Evolutionary conservation across 2,797 vertebrate species (phyloP), one percentile per base, ranked within the genome.

Genomic region (Ara ararauna): DNA sequence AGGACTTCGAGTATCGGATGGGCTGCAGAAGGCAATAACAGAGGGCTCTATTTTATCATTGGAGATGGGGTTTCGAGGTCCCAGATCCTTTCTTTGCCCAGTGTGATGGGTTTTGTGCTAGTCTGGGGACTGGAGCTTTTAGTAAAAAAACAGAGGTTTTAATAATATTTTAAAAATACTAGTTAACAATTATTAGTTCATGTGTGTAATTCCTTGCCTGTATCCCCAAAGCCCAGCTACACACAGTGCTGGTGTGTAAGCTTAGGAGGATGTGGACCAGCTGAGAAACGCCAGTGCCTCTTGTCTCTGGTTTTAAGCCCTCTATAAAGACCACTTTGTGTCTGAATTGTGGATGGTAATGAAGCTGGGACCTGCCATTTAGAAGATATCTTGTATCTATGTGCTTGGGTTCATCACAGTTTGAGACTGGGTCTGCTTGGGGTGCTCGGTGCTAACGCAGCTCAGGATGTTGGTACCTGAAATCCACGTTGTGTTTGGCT

Each of bases 311-410:
- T 48, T 75, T 51, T 66, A 17, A 71, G n/a, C 7, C 5, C 53
- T 38, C 0, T 23, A 2, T 56, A 10, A 29, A 51, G 26, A 8
- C 38, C 44, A 32, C 4, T n/a, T 23, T 1, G 1, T 61, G n/a
- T 34, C 48, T 17, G 58, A 75, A 20, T 14, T 62, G 45, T 22
- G 66, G 50, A 18, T 10, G 30, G 27, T 62, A 18, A 30, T 18
- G 54, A 45, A 65, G 38, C 4, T 54, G 65, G 64, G 45, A 34
- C 40, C 56, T 91, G 44, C 60, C 15, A 2, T 68, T 86, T 76
- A 51, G 47, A 19, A 61, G 60, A 23, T 3, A 26, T 32, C 48
- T 34, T 26, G 17, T 85, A 29, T 47, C 34, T 5, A 11, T 13
- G 17, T 20, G 40, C 32, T 40, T 5, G 8, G 51, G 22, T 62